Base-by-base conservation (phyloP, 2,113 vertebrate species). In the Odontophorus gujanensis region DNA sequence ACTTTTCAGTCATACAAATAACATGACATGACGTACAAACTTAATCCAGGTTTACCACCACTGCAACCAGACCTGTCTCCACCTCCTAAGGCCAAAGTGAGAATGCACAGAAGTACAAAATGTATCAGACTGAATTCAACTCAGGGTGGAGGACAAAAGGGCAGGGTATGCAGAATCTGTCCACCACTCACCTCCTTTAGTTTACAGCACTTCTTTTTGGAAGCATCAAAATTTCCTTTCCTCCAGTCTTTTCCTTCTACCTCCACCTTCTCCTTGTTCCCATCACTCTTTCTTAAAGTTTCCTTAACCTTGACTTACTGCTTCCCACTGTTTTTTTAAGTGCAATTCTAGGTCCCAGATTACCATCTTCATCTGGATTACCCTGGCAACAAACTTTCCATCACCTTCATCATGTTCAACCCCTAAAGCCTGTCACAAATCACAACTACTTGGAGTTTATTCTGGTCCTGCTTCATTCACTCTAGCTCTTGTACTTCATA, bases 231-330 rank as follows among this genome's bases (percentile, higher is more conserved):
- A 79, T 30, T 25, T 89, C 66, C 74, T 81, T 88, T 71, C 87
- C 88, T 90, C 81, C 21, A 69, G 10, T 32, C 21, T 53, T 82
- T 78, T 90, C 38, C 51, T 57, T 78, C 66, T 50, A 38, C 51
- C 22, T 87, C 32, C 51, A 51, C 51, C 81, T 78, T 91, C 61
- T 81, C 61, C 61, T 76, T 65, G 17, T 36, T 87, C 62, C 15
- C 30, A 79, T 48, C 53, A 57, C 8, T 24, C 48, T 53, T 72
- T 87, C 81, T 82, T 47, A 48, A 94, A 89, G 62, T 91, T 91
- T 61, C 67, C 78, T 87, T 95, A 89, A 79, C 91, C 69, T 72
- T 93, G 93, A 95, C 84, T 92, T 78, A 50, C 65, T 67, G 74
- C 40, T 89, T 93, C 78, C 43, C 42, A 28, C 53, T 73, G 79